These are phyloP conservation scores for Oophaga pumilio DNA, from an alignment of 2,113 vertebrate species.

Conservation along the genomic window DNA sequence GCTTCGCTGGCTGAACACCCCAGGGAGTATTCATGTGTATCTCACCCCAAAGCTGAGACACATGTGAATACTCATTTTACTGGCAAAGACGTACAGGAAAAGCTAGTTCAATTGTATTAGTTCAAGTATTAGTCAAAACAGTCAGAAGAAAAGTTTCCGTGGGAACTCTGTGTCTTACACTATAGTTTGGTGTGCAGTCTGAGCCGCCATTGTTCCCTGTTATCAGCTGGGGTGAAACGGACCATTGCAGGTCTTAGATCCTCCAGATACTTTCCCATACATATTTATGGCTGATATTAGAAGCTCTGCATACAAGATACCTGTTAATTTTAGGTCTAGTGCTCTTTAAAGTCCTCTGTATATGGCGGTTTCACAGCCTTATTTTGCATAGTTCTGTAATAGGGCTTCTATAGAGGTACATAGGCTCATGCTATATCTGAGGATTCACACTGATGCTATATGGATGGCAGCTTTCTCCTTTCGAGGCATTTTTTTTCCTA, in stretches of 20 bases:
- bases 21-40: background rate
- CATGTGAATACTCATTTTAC: conserved; percentile 19
- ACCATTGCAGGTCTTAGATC: background rate
- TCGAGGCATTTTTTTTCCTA: too few relatives aligned
- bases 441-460: too few relatives aligned
- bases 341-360: too few relatives aligned
- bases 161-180: background rate
- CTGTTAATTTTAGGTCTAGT: too few relatives aligned
- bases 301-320: too few relatives aligned
- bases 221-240: background rate
- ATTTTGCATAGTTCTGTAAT: background rate
- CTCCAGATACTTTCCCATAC: background rate
- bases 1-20: conserved; percentile 14
- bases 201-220: background rate
- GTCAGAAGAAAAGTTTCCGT: background rate
- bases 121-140: background rate
- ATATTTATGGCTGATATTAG: too few relatives aligned
- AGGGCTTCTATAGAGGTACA: background rate
- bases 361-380: too few relatives aligned
- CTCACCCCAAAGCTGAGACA: background rate
- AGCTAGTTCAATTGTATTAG: background rate
- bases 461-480: too few relatives aligned
- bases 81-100: conserved; percentile 30
- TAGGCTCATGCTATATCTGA: background rate
- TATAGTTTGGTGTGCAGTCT: background rate